phyloP scores from a whole-genome alignment of 2,888 invertebrate species.

The Agrochola circellaris region DNA sequence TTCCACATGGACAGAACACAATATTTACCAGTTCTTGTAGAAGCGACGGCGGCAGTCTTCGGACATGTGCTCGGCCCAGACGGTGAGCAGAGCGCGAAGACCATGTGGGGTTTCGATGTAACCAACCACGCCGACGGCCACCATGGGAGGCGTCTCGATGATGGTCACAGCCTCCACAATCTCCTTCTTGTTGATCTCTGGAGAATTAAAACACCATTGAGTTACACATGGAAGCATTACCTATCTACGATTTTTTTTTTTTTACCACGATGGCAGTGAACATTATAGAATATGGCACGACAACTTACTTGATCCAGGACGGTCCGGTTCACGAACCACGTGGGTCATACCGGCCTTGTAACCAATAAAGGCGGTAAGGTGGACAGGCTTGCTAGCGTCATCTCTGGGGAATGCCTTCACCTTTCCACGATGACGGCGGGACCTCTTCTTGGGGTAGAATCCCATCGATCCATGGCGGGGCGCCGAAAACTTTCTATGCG shows the following conservation, averaged over 20 bases:
- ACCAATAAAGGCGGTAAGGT: slow-evolving; percentile 99
- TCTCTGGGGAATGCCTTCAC: slow-evolving; percentile 99
- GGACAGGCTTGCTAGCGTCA: slow-evolving; percentile 98
- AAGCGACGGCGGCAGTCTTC: slow-evolving; percentile 99
- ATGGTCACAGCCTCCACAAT: slow-evolving; percentile 99
- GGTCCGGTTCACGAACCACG: slow-evolving; percentile 99
- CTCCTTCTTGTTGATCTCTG: slow-evolving; percentile 99
- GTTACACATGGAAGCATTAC: neutral
- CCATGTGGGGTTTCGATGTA: slow-evolving; percentile 99
- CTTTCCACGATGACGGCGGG: slow-evolving; percentile 98
- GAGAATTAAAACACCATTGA: slow-evolving; percentile 26
- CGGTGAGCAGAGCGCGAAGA: slow-evolving; percentile 97
- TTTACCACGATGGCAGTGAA: neutral
- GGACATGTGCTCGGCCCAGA: slow-evolving; percentile 99
- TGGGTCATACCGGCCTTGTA: slow-evolving; percentile 99
- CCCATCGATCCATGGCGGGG: slow-evolving; percentile 99
- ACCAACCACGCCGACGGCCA: slow-evolving; percentile 99
- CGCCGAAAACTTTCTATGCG: slow-evolving; percentile 99
- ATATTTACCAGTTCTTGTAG: slow-evolving; percentile 99
- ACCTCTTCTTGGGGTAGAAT: slow-evolving; percentile 99
- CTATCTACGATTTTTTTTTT: no score
- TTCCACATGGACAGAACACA: neutral
- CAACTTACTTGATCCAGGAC: slow-evolving; percentile 99
- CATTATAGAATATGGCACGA: neutral
- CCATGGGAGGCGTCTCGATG: slow-evolving; percentile 99